Percentiles rank a stretch among this genome's conserved stretches.
Evolutionary conservation across 1,140 invertebrate species (phyloP).

Genomic region (Drosophila rufa): DNA sequence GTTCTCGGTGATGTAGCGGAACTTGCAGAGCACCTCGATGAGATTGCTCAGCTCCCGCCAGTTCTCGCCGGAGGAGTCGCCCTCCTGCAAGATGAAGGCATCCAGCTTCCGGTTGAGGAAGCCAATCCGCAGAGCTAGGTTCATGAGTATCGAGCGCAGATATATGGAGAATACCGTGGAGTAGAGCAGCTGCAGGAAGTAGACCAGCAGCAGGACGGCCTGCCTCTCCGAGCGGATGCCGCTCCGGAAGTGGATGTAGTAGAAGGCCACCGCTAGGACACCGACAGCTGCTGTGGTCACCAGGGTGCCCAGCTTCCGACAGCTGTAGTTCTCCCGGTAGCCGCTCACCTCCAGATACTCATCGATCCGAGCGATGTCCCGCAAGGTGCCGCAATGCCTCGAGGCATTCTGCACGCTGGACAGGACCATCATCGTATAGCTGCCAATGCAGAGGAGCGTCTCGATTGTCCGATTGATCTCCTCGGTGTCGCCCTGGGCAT

Average conservation of each 20-base stretch:
- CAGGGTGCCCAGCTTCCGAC: conserved; percentile 39
- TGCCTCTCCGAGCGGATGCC: conserved; percentile 26
- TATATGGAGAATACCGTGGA: conserved; percentile 64
- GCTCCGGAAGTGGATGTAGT: conserved; percentile 62
- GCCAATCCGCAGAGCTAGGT: conserved; percentile 47
- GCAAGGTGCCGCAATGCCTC: conserved; percentile 56
- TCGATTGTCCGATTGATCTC: conserved; percentile 73
- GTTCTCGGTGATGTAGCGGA: conserved; percentile 72
- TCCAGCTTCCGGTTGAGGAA: conserved; percentile 61
- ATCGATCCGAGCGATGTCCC: conserved; percentile 59
- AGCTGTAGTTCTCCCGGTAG: conserved; percentile 47
- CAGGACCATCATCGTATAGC: conserved; percentile 64
- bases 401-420: conserved; percentile 49
- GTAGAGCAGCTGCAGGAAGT: conserved; percentile 64
- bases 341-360: conserved; percentile 50
- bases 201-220: conserved; percentile 46
- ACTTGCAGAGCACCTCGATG: conserved; percentile 71
- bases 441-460: conserved; percentile 67
- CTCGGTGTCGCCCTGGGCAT: conserved; percentile 64
- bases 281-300: conserved; percentile 14
- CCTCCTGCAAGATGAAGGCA: conserved; percentile 38
- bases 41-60: conserved; percentile 68
- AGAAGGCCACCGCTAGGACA: conserved; percentile 63
- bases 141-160: conserved; percentile 52
- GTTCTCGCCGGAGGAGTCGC: conserved; percentile 39